These are phyloP conservation scores for Enteromius unitaeniatus DNA, from an alignment of 2,797 vertebrate genomes.

Conservation along the genomic window DNA sequence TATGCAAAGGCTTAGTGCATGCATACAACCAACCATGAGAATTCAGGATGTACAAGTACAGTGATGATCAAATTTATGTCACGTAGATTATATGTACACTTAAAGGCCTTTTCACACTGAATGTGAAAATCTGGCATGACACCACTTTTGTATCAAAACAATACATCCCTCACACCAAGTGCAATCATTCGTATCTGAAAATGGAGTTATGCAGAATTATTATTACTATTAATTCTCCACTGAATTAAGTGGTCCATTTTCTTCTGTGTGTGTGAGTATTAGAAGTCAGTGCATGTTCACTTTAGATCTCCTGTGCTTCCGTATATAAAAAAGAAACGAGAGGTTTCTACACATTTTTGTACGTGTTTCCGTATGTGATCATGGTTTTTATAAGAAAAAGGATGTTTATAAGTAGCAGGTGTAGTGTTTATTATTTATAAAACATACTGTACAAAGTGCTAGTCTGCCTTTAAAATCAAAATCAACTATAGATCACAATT, in stretches of 20 bases:
- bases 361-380: too few relatives aligned
- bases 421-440: neutral
- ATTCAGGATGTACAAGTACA: neutral
- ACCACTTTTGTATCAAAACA: neutral
- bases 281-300: neutral
- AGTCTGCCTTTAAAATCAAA: neutral
- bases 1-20: neutral
- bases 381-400: too few relatives aligned
- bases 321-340: neutral
- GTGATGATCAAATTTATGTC: neutral
- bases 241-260: neutral
- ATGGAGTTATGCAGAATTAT: neutral
- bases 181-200: neutral
- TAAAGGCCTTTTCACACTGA: neutral
- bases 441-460: neutral
- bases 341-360: neutral
- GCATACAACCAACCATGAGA: neutral
- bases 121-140: neutral
- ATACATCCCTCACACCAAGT: neutral
- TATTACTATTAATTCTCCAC: neutral
- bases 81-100: neutral
- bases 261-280: neutral
- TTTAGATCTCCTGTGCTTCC: neutral
- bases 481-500: neutral
- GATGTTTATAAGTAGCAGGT: neutral